A percentile compares a stretch with the other conserved stretches of the same genome.
These are phyloP conservation scores for Microcebus griseorufus DNA, from an alignment of 2,113 vertebrate species.

Conservation along the genomic window DNA sequence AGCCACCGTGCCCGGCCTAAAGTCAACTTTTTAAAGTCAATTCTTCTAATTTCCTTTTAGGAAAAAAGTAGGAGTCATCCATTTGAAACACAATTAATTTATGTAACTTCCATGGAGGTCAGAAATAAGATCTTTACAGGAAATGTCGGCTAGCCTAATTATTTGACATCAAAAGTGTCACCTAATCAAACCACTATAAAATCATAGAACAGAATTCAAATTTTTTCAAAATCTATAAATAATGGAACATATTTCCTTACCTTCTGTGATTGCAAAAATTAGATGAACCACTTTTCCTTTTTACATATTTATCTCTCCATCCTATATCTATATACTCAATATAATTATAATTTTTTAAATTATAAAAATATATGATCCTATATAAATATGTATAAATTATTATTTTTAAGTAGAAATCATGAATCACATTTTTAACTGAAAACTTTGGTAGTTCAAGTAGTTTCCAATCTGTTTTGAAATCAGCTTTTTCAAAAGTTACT, in stretches of 20 bases:
- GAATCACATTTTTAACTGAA: background rate
- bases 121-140: background rate
- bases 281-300: background rate
- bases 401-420: background rate
- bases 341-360: background rate
- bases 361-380: background rate
- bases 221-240: background rate
- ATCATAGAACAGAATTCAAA: background rate
- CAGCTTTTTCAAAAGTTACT: background rate
- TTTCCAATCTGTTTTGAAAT: background rate
- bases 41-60: background rate
- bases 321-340: background rate
- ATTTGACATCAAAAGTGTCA: background rate
- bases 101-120: background rate
- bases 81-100: background rate
- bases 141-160: background rate
- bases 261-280: background rate
- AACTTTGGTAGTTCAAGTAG: background rate
- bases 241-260: background rate
- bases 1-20: no score
- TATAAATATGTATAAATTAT: background rate
- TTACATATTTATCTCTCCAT: background rate
- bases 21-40: background rate
- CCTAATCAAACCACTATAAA: background rate
- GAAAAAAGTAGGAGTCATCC: background rate